phyloP scores from a whole-genome alignment of 2,888 invertebrate species.

The Melanargia galathea region DNA sequence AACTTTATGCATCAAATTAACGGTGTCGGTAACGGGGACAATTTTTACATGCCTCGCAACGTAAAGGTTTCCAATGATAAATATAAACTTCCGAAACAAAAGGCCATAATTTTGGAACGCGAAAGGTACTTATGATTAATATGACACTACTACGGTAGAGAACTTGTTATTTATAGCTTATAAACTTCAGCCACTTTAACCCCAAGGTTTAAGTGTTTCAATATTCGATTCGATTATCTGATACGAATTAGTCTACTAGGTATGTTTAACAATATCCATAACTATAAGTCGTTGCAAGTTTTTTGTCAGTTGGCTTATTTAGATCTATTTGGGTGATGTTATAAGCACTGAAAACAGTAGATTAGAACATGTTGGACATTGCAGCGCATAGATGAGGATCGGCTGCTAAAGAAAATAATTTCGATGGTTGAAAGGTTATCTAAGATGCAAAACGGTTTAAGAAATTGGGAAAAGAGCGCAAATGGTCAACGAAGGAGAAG shows the following conservation, averaged over 20 bases:
- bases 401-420: too few relatives aligned
- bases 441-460: too few relatives aligned
- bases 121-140: constrained; percentile 20
- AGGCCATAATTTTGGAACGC: constrained; percentile 29
- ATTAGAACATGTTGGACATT: too few relatives aligned
- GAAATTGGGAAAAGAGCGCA: too few relatives aligned
- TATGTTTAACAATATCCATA: background rate
- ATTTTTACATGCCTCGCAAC: constrained; percentile 28
- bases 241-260: background rate
- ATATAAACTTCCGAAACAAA: constrained; percentile 33
- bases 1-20: constrained; percentile 45
- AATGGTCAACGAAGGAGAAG: too few relatives aligned
- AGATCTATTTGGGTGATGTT: too few relatives aligned
- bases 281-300: too few relatives aligned
- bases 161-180: constrained; percentile 2
- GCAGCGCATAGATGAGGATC: too few relatives aligned
- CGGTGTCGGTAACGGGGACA: constrained; percentile 48
- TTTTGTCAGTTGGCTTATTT: too few relatives aligned
- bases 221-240: background rate
- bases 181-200: background rate
- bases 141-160: constrained; percentile 2
- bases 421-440: too few relatives aligned
- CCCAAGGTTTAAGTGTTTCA: background rate
- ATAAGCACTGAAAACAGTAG: too few relatives aligned
- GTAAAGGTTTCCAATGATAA: constrained; percentile 29